Evolutionary conservation across 2,888 invertebrate species (phyloP), one percentile per base, ranked within the genome.

Genomic region (Platycheirus rosarum): DNA sequence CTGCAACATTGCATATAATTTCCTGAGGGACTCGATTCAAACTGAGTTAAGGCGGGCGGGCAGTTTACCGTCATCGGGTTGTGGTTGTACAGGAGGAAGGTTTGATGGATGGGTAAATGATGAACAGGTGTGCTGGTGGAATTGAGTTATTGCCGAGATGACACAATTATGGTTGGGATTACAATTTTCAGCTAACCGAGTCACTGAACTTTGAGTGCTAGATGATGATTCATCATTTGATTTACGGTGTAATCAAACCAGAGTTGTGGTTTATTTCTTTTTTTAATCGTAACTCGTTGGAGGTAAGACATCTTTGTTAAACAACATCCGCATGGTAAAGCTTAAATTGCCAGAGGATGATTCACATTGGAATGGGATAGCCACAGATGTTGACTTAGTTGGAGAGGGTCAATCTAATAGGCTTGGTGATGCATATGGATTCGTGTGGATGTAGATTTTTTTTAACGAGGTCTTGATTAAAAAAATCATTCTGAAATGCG

Each of bases 31-130:
- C 48, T 37, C 48, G 14, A 46, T 46, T 23, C 8, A 16, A 65
- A 80, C 44, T 63, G 65, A 65, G 63, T 65, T 75, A 70, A 48
- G 46, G n/a, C n/a, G n/a, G 63, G 57, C 26, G 51, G 75, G 70
- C 70, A 75, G 32, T 37, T 70, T 23, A 44, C 63, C 74, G 18
- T 63, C 71, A 75, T 29, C 49, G 55, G 20, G 11, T 32, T 65
- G 18, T 44, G 63, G 35, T 62, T 46, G 14, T 5, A 14, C 11
- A 49, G 49, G n/a, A 6, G 44, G 53, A 60, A 40, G 44, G 23
- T 26, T 8, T 37, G 35, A 29, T 14, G 46, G 13, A 26, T 13
- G 8, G 9, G 5, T 8, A 70, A 26, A 32, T 49, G 32, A 49
- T 46, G 44, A 35, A 48, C 48, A 60, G 44, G 60, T 60, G 60